A percentile compares a stretch with the other conserved stretches of the same genome.
Conservation (phyloP, 2,888 invertebrate species). For the Drosophila gaucha region DNA sequence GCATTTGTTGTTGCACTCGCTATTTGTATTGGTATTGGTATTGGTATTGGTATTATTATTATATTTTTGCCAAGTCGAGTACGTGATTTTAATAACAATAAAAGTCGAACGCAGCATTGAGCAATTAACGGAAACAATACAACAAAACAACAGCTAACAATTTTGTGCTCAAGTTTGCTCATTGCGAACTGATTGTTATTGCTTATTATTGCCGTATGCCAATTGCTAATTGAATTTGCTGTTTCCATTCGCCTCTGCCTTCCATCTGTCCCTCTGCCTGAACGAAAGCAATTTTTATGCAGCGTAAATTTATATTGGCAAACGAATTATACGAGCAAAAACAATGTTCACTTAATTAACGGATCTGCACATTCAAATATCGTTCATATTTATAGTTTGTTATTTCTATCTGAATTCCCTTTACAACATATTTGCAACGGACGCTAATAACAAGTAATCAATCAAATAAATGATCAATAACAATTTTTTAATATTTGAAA, state of each 20-base stretch:
- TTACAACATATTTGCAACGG: slow-evolving; percentile 5
- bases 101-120: slow-evolving; percentile 67
- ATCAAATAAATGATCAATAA: not conserved
- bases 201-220: slow-evolving; percentile 59
- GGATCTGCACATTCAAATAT: too few species aligned
- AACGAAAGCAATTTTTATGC: slow-evolving; percentile 58
- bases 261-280: not conserved
- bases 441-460: slow-evolving; percentile 22
- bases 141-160: slow-evolving; percentile 27
- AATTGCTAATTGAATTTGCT: slow-evolving; percentile 73
- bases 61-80: slow-evolving; percentile 53
- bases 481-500: too few species aligned
- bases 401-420: slow-evolving; percentile 12
- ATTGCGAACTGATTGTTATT: slow-evolving; percentile 53
- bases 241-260: slow-evolving; percentile 14
- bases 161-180: slow-evolving; percentile 56
- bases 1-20: slow-evolving; percentile 32
- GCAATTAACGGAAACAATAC: slow-evolving; percentile 60
- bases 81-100: slow-evolving; percentile 79
- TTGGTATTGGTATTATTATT: slow-evolving; percentile 4
- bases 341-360: slow-evolving; percentile 36
- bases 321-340: slow-evolving; percentile 28
- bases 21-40: slow-evolving; percentile 10
- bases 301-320: slow-evolving; percentile 42
- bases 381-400: slow-evolving; percentile 9